Evolutionary conservation across 2,888 invertebrate genomes (phyloP).

Genomic region (Chloroclystis v-ata): DNA sequence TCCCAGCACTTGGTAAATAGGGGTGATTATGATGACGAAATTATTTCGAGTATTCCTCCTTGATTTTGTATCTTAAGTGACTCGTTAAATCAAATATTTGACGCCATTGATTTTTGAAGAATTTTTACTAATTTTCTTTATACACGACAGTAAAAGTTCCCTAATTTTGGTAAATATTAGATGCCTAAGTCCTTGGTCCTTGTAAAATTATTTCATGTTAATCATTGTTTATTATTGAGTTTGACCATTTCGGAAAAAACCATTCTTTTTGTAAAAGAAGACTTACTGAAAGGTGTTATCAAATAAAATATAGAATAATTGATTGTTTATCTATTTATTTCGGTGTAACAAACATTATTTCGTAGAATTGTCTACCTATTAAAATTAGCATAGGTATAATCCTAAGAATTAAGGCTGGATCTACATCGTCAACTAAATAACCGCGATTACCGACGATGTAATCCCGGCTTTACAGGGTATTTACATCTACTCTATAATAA

Average conservation of each 20-base stretch:
- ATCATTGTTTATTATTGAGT: too few species aligned
- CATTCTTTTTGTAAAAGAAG: too few species aligned
- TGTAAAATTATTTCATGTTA: too few species aligned
- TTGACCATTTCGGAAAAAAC: too few species aligned
- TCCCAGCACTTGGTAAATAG: too few species aligned
- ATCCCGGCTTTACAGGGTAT: slow-evolving; percentile 33
- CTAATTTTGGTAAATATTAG: slow-evolving; percentile 8
- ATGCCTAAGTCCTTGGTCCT: too few species aligned
- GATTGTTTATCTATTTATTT: slow-evolving; percentile 63
- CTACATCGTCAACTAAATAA: slow-evolving; percentile 38
- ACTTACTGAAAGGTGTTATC: too few species aligned
- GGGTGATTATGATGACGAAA: too few species aligned
- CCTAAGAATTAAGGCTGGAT: slow-evolving; percentile 42
- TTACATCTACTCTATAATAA: slow-evolving; percentile 29
- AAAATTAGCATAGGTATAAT: slow-evolving; percentile 48
- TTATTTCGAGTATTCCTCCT: too few species aligned
- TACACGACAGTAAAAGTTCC: background rate
- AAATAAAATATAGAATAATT: slow-evolving; percentile 37
- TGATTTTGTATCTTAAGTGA: slow-evolving; percentile 46
- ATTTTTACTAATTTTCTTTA: slow-evolving; percentile 9
- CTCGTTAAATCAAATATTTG: slow-evolving; percentile 26
- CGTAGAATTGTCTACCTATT: slow-evolving; percentile 60
- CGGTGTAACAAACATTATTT: slow-evolving; percentile 75
- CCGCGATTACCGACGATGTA: slow-evolving; percentile 29
- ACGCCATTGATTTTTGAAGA: slow-evolving; percentile 17